Base-by-base conservation (phyloP, 1,140 invertebrate genomes). In the Vanessa tameamea region DNA sequence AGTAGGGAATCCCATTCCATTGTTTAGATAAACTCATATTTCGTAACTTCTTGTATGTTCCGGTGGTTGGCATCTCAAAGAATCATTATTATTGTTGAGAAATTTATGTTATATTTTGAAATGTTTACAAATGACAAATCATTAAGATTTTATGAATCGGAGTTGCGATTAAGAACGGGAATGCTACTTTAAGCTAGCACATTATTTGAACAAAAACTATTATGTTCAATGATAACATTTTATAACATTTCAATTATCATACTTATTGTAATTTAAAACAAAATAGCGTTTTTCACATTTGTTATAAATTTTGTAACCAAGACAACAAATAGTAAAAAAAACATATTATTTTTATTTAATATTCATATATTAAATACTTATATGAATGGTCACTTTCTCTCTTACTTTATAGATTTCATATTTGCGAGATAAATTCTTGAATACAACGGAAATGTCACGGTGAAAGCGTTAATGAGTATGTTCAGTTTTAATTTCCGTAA, bases 391-490 rank as follows among this genome's bases (percentile, higher is more conserved):
- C 64, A 83, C 85, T 90, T 88, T 88, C 86, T 87, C 86, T 78
- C 79, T 82, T 73, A 66, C 75, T 72, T 69, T 84, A 79, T 84
- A 84, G 73, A 82, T 82, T 83, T 81, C 75, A 82, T 85, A 77
- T 86, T 87, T 84, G 81, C 79, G 72, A 82, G 77, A 84, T 82
- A 88, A 71, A 83, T 84, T 82, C 78, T 78, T 64, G 82, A 85
- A 82, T 81, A 76, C 82, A 85, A 86, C 84, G 84, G 83, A 86
- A 86, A 85, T 78, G 78, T 73, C 74, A 69, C 74, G 81, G 87
- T 78, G 88, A 90, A 90, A 89, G 87, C 78, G 78, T 79, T 89
- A 86, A 89, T 89, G 81, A 83, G 78, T 77, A 82, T 82, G 74
- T 79, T 79, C 81, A 85, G 81, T 87, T 86, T 86, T 86, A 85